Conservation (phyloP, 1,140 invertebrate genomes). For the Portunus trituberculatus region DNA sequence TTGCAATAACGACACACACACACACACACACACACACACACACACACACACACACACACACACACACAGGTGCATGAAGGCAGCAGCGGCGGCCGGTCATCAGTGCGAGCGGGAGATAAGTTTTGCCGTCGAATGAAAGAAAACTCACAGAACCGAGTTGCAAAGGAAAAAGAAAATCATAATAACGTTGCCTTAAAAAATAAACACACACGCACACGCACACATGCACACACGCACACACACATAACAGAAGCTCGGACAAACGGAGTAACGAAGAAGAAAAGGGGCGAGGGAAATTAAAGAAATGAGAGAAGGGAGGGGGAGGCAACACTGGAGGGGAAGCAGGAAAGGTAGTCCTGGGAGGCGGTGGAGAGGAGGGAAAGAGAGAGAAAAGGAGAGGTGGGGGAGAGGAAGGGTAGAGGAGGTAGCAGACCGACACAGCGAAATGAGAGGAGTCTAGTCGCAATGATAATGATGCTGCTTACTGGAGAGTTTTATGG, state of each 20-base stretch:
- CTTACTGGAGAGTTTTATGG: constrained; percentile 67
- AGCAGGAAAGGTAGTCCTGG: constrained; percentile 34
- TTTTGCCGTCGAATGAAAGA: constrained; percentile 2
- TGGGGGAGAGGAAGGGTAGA: neutral
- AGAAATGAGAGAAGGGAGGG: constrained; percentile 28
- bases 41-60: constrained; percentile 63
- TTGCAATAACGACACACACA: constrained; percentile 14
- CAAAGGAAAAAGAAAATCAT: constrained; percentile 39
- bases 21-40: constrained; percentile 60
- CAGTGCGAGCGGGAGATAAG: constrained; percentile 56
- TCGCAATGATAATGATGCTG: constrained; percentile 70
- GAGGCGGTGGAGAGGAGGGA: constrained; percentile 34
- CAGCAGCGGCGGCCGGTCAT: neutral
- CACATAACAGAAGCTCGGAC: neutral
- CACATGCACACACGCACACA: neutral
- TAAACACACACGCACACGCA: constrained; percentile 21
- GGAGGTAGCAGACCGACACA: constrained; percentile 14
- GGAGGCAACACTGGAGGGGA: neutral
- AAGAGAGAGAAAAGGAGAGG: constrained; percentile 44
- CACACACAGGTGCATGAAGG: constrained; percentile 11
- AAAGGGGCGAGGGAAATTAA: constrained; percentile 13
- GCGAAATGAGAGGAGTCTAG: constrained; percentile 44
- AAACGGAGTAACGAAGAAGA: neutral
- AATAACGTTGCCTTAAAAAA: constrained; percentile 28
- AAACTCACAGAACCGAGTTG: neutral